phyloP scores from a whole-genome alignment of 1,140 invertebrate species.

The Sinella curviseta region DNA sequence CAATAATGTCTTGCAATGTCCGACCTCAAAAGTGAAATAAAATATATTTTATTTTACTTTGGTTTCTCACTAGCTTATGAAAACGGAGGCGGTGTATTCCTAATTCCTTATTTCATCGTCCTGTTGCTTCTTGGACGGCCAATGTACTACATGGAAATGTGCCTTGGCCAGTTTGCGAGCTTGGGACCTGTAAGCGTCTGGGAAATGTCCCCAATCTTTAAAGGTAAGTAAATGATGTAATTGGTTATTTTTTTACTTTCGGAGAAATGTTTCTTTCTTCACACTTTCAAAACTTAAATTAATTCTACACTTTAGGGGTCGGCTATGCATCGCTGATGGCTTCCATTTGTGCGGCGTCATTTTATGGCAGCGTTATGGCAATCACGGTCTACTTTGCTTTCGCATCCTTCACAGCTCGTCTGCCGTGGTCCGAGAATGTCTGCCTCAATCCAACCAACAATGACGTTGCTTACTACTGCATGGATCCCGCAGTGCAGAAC shows the following conservation, averaged over 20 bases:
- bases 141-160: conserved; percentile 59
- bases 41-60: neutral
- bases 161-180: conserved; percentile 61
- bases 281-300: no score
- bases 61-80: conserved; percentile 34
- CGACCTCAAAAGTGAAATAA: neutral
- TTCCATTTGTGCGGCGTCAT: conserved; percentile 52
- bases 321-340: conserved; percentile 55
- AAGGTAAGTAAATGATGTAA: conserved; percentile 52
- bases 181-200: conserved; percentile 54
- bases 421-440: conserved; percentile 52
- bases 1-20: no score
- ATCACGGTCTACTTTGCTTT: conserved; percentile 55
- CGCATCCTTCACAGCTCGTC: conserved; percentile 51
- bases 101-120: conserved; percentile 63
- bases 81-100: conserved; percentile 59
- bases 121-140: conserved; percentile 62
- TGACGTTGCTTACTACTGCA: neutral
- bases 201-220: conserved; percentile 53
- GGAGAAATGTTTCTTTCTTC: no score
- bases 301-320: no score
- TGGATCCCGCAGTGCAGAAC: neutral
- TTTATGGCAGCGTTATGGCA: conserved; percentile 56
- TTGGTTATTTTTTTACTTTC: no score
- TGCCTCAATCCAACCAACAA: neutral